Evolutionary conservation across 2,113 vertebrate genomes (phyloP), one percentile per base, ranked within the genome.

Genomic region (Coreoperca whiteheadi): DNA sequence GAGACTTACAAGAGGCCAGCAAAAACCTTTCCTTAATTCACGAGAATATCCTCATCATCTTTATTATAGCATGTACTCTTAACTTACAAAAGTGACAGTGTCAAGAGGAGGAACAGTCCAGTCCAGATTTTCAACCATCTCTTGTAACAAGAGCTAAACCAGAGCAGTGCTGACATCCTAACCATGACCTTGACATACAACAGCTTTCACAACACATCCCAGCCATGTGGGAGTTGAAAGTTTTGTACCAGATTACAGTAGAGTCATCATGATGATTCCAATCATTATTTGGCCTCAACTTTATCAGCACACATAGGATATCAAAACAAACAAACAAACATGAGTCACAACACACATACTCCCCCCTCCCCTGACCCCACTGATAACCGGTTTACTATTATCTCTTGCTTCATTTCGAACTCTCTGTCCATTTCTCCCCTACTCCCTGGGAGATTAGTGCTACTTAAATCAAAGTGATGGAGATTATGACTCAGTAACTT

Each of bases 81-180:
- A 48, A 77, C 21, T 21, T 51, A 46, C 50, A 86, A 75, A 63
- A 23, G 28, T 74, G 43, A 83, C 51, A 65, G 30, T 70, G 57
- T 88, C 54, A 83, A 68, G 23, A 66, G 60, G 56, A 59, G 8
- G 48, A 46, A 37, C n/a, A 83, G 32, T 69, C 57, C 78, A 85
- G 66, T 79, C 64, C 59, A 87, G 46, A 28, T 78, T 66, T 71
- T 65, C 1, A 18, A 46, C 75, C n/a, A n/a, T 75, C 81, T 83
- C 48, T 65, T 46, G 46, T 46, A 79, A 79, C 25, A 82, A 67
- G 76, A 90, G 67, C 88, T 81, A 83, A 83, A 86, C 74, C 88
- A 88, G 78, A 89, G 21, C 77, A 74, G 48, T 18, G 51, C 61
- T 85, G 68, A 91, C 81, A 86, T 61, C 23, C 23, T 51, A 25